Base-by-base conservation (phyloP, 2,888 invertebrate species). In the Dryococelus australis region DNA sequence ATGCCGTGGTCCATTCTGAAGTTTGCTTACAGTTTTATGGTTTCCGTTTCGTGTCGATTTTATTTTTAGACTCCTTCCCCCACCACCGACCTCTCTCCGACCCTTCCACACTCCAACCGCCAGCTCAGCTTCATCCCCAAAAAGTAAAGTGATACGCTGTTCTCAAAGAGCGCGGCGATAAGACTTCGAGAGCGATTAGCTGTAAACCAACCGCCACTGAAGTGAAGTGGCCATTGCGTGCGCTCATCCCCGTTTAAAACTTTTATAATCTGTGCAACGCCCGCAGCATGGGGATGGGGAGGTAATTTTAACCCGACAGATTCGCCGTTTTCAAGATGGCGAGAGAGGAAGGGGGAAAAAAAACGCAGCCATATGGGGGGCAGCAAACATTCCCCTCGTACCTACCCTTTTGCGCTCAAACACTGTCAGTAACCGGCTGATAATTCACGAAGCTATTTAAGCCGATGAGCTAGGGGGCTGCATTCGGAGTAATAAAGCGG, bases 381-480 rank as follows among this genome's bases (percentile, higher is more conserved):
- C 65, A 24, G 16, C 65, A 65, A 65, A 65, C 65, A 16, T 24
- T 24, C 13, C 8, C 24, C 65, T 10, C 65, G 24, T 24, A 0
- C 24, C 65, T 10, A 10, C 65, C 24, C 65, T n/a, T 35, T 35
- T n/a, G n/a, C 65, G 65, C 8, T 65, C 65, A 24, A n/a, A 65
- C n/a, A 24, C 65, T 65, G 65, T 65, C 16, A 65, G 65, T 20
- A 65, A n/a, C 65, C 65, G 12, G n/a, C 65, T 65, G 65, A 65
- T 65, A 65, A 65, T 65, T 65, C 65, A 65, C 65, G n/a, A 65
- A n/a, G 65, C 65, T 65, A 65, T 65, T 65, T 65, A 65, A 65
- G 65, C 65, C 65, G 65, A 65, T 65, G 65, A n/a, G 65, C 65
- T 65, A 65, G 65, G 20, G 51, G 65, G 47, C 47, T 65, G 65